Conservation (phyloP, 2,888 invertebrate genomes). For the Diarsia dahlii region DNA sequence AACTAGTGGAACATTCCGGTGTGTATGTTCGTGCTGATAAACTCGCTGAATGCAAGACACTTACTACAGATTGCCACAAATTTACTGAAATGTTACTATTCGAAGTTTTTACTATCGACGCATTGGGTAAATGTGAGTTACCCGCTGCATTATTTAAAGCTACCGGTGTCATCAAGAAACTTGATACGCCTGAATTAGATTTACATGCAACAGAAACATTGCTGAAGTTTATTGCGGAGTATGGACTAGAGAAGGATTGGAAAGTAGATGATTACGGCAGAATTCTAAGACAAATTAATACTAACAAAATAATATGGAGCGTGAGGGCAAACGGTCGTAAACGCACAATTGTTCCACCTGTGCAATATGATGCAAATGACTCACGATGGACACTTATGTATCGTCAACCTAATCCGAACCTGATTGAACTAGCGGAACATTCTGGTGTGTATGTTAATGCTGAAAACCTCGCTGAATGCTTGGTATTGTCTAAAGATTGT, state of each 20-base stretch:
- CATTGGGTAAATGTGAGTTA: constrained; percentile 5
- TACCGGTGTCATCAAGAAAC: background rate
- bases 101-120: background rate
- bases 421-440: constrained; percentile 19
- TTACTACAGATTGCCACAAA: background rate
- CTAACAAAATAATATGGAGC: background rate
- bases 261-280: background rate
- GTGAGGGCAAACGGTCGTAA: background rate
- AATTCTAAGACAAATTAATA: background rate
- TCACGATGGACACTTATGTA: constrained; percentile 34
- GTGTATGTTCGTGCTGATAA: constrained; percentile 9
- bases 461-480: background rate
- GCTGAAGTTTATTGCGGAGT: background rate
- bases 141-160: no score
- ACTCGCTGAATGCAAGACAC: background rate
- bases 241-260: background rate
- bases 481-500: background rate
- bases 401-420: background rate
- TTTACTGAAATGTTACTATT: background rate
- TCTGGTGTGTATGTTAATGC: constrained; percentile 8
- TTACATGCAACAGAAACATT: background rate
- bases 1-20: constrained; percentile 7
- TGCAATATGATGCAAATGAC: background rate
- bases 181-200: background rate
- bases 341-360: background rate